These are phyloP conservation scores for Campylorhamphus procurvoides DNA, from an alignment of 2,113 vertebrate species.

Conservation along the genomic window DNA sequence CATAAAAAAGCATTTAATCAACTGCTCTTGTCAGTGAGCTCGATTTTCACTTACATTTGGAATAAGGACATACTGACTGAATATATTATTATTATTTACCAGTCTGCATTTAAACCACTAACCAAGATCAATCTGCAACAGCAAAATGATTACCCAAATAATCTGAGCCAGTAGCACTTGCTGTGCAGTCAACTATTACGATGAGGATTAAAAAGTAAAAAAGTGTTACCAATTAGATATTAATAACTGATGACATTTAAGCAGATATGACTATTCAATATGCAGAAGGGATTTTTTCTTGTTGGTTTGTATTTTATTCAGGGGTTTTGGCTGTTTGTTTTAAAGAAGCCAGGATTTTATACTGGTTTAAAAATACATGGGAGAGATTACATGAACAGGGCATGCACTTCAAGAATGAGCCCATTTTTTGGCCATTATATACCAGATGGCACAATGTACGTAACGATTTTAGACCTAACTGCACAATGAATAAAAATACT, in stretches of 20 bases:
- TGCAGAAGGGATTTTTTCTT: rapidly evolving
- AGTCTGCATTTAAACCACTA: not conserved
- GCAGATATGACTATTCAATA: not conserved
- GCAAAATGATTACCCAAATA: not conserved
- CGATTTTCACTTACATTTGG: not conserved
- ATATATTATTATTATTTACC: not conserved
- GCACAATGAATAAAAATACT: not conserved
- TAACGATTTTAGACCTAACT: not conserved
- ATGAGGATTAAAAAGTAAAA: not conserved
- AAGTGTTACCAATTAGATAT: not conserved
- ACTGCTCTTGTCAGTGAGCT: not conserved
- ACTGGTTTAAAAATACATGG: not conserved
- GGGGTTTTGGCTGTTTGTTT: not conserved
- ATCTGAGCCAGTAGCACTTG: not conserved
- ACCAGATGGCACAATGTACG: rapidly evolving
- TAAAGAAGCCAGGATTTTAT: not conserved
- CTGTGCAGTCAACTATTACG: not conserved
- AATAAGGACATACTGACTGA: not conserved
- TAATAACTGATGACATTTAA: not conserved
- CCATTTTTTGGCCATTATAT: not conserved
- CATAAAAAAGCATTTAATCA: not conserved
- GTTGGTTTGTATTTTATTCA: not conserved
- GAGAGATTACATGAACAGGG: not conserved
- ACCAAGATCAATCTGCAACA: not conserved
- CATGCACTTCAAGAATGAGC: not conserved